Evolutionary conservation across 2,113 vertebrate genomes (phyloP).

Genomic region (Strix aluco): DNA sequence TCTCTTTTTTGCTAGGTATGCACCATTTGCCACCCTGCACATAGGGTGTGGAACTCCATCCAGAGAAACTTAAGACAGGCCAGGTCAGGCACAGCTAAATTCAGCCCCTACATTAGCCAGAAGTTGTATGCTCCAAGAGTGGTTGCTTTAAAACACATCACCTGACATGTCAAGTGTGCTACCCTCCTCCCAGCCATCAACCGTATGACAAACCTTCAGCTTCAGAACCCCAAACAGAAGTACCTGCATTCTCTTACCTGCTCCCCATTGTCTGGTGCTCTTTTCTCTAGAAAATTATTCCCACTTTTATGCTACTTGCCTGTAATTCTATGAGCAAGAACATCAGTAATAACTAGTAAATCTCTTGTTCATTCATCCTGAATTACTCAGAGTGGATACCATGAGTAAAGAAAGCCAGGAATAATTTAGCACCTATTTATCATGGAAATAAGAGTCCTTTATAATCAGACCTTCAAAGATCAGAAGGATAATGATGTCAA

Average conservation of each 20-base stretch:
- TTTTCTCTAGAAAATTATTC: neutral
- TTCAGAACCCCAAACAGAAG: neutral
- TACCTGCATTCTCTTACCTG: neutral
- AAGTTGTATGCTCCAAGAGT: neutral
- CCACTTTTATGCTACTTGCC: neutral
- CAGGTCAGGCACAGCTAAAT: neutral
- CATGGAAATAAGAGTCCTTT: constrained; percentile 44
- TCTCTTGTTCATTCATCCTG: constrained; percentile 28
- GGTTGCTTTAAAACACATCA: neutral
- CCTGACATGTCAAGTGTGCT: neutral
- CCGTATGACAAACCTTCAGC: neutral
- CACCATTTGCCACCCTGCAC: neutral
- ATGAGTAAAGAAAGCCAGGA: constrained; percentile 16
- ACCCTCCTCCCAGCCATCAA: neutral
- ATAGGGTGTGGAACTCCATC: neutral
- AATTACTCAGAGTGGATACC: neutral
- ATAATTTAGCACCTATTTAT: constrained; percentile 56
- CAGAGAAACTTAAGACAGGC: neutral
- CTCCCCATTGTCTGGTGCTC: neutral
- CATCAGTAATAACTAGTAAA: constrained; percentile 16
- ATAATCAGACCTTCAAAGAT: constrained; percentile 58
- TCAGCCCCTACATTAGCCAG: neutral
- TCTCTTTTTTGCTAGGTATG: neutral
- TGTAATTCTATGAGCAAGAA: neutral
- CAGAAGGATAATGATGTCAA: constrained; percentile 56